phyloP scores from a whole-genome alignment of 2,888 invertebrate species.

The Ichneumoninae sp. region DNA sequence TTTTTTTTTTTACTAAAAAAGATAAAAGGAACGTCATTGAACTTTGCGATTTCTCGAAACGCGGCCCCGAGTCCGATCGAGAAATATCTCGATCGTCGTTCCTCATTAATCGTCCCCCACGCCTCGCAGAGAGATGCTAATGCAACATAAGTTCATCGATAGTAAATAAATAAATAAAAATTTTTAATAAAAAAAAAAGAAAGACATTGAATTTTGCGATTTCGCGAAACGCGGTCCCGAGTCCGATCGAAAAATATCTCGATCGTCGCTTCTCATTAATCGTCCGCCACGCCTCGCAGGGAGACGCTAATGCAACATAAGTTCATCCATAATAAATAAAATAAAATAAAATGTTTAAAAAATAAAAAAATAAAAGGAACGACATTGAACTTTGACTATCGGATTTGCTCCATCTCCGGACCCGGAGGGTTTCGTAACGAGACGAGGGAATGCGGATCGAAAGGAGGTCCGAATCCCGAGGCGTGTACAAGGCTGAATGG shows the following conservation, averaged over 20 bases:
- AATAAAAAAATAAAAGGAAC: constrained; percentile 34
- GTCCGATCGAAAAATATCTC: constrained; percentile 44
- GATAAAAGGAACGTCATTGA: constrained; percentile 57
- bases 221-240: constrained; percentile 23
- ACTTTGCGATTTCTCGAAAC: no score
- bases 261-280: constrained; percentile 56
- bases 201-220: no score
- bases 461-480: neutral
- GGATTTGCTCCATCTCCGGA: constrained; percentile 42
- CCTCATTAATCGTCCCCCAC: no score
- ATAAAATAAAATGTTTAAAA: neutral
- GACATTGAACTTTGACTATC: constrained; percentile 64
- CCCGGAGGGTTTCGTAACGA: constrained; percentile 18
- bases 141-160: no score
- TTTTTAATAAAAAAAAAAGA: no score
- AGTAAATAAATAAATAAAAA: no score
- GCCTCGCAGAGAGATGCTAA: no score
- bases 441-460: constrained; percentile 1
- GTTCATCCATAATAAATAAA: constrained; percentile 6
- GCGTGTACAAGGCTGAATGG: neutral
- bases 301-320: constrained; percentile 24
- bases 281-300: constrained; percentile 49
- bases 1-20: no score
- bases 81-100: no score
- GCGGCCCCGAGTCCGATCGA: no score